Conservation (phyloP, 2,113 vertebrate genomes). For the Lepus timidus region DNA sequence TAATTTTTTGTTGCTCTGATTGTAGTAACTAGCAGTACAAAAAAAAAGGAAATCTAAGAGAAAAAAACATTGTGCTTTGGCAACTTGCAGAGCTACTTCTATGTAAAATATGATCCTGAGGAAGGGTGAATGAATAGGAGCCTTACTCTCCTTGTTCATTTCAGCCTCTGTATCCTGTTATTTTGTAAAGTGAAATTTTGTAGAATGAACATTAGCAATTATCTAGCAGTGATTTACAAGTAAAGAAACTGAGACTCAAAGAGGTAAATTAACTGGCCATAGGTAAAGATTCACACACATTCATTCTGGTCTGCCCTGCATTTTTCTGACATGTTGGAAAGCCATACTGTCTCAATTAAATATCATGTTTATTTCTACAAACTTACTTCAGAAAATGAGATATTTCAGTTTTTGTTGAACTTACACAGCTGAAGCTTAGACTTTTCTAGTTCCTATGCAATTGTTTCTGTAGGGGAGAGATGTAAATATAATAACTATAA, state of each 20-base stretch:
- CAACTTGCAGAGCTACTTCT: neutral
- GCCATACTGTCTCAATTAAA: neutral
- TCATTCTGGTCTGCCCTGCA: neutral
- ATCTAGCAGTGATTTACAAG: neutral
- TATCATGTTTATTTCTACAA: conserved; percentile 11
- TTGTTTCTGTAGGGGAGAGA: neutral
- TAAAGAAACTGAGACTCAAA: neutral
- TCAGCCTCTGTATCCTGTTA: neutral
- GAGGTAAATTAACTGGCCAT: neutral
- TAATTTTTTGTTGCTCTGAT: neutral
- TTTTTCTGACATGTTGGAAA: neutral
- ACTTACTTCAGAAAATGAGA: neutral
- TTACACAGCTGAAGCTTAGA: neutral
- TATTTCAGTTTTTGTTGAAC: neutral
- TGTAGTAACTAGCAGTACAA: neutral
- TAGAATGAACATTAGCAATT: neutral
- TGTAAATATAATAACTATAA: no score
- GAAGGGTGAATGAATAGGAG: neutral
- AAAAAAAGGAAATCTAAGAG: neutral
- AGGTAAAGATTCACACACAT: neutral
- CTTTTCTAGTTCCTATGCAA: neutral
- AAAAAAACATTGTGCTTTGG: neutral
- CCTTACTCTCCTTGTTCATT: neutral
- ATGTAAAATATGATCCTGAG: conserved; percentile 10
- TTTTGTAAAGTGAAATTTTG: neutral